These are phyloP conservation scores for Lynx canadensis DNA, from an alignment of 2,113 vertebrate genomes.

Conservation along the genomic window DNA sequence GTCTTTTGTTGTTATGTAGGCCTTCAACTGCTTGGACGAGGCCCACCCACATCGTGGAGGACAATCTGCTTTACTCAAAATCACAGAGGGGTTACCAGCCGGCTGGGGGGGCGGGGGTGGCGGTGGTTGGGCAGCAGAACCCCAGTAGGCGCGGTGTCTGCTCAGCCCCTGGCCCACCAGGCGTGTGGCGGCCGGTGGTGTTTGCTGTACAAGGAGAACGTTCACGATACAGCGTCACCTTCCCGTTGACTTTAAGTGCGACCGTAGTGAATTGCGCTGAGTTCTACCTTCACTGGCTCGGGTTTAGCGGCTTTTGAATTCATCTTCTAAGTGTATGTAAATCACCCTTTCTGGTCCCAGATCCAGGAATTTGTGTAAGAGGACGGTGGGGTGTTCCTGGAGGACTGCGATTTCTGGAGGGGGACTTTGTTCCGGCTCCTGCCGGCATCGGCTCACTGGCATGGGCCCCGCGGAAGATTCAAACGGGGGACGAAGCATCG, in stretches of 20 bases:
- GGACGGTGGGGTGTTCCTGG: background rate
- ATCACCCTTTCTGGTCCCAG: background rate
- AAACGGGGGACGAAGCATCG: background rate
- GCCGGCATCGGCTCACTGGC: background rate
- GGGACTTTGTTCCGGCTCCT: constrained; percentile 39
- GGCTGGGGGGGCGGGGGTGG: accelerated
- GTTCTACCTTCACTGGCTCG: constrained; percentile 30
- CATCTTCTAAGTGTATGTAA: constrained; percentile 35
- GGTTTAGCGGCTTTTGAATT: constrained; percentile 35
- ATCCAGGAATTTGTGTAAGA: constrained; percentile 54
- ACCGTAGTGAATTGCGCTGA: background rate
- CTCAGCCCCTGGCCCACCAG: background rate
- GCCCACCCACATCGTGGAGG: too few relatives aligned
- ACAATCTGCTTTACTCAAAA: too few relatives aligned
- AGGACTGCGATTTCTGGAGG: constrained; percentile 60
- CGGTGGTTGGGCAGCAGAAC: accelerated
- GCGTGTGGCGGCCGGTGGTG: background rate
- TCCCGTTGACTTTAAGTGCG: background rate
- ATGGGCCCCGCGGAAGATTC: constrained; percentile 22
- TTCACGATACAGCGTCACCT: background rate
- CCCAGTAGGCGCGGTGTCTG: too few relatives aligned
- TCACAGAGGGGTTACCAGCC: background rate
- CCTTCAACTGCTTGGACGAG: too few relatives aligned
- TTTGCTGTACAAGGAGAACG: background rate
- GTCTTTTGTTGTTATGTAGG: too few relatives aligned